These are phyloP conservation scores for Drosophila buzzatii DNA, from an alignment of 2,888 invertebrate genomes.

Conservation along the genomic window DNA sequence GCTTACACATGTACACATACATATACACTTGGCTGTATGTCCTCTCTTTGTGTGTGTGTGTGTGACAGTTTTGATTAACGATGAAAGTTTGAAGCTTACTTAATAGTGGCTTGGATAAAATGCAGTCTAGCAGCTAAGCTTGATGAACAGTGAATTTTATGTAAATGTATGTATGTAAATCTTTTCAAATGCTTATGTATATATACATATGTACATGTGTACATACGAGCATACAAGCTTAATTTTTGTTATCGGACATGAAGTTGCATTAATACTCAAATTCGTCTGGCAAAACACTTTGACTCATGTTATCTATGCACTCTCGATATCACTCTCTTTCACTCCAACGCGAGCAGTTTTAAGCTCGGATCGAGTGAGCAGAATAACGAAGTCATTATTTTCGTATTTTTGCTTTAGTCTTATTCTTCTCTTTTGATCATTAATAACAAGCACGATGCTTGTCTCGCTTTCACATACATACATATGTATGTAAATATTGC, in stretches of 20 bases:
- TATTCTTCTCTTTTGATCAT: too few relatives aligned
- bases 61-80: slow-evolving; percentile 41
- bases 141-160: slow-evolving; percentile 2
- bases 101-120: slow-evolving; percentile 17
- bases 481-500: too few relatives aligned
- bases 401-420: too few relatives aligned
- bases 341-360: not conserved
- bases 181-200: not conserved
- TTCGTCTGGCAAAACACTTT: not conserved
- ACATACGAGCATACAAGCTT: not conserved
- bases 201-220: not conserved
- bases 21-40: too few relatives aligned
- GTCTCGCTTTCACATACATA: too few relatives aligned
- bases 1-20: slow-evolving; percentile 27
- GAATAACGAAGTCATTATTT: not conserved
- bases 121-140: slow-evolving; percentile 18
- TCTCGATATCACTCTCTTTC: not conserved
- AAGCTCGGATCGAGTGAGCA: not conserved
- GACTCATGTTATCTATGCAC: not conserved
- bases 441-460: too few relatives aligned
- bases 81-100: slow-evolving; percentile 42
- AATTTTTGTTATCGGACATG: too few relatives aligned
- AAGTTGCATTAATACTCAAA: too few relatives aligned
- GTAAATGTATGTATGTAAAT: not conserved
- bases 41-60: not conserved